phyloP scores from a whole-genome alignment of 2,888 invertebrate genomes.

The Lampropteryx suffumata region DNA sequence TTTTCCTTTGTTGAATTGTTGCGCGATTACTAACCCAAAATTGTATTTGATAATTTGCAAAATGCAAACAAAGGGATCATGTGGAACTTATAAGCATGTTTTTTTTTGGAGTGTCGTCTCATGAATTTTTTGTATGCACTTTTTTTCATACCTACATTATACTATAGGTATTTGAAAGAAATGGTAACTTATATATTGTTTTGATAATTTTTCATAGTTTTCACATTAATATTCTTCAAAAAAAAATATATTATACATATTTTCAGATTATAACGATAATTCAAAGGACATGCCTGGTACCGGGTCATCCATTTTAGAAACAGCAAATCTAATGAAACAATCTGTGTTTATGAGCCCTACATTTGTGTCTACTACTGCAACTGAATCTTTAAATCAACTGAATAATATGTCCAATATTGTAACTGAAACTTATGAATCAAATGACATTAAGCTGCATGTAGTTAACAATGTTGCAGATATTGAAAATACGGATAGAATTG shows the following conservation, averaged over 20 bases:
- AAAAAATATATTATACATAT: neutral
- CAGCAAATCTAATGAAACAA: conserved; percentile 67
- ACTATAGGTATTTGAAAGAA: too few relatives aligned
- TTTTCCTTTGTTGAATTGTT: too few relatives aligned
- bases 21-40: too few relatives aligned
- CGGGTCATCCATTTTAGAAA: conserved; percentile 64
- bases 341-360: conserved; percentile 72
- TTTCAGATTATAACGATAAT: conserved; percentile 12
- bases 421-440: conserved; percentile 1
- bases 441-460: neutral
- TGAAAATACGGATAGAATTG: neutral
- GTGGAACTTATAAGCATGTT: too few relatives aligned
- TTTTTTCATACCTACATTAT: too few relatives aligned
- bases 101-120: too few relatives aligned
- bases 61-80: too few relatives aligned
- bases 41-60: too few relatives aligned
- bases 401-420: conserved; percentile 1
- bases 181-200: too few relatives aligned
- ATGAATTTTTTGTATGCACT: too few relatives aligned
- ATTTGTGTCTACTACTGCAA: conserved; percentile 47
- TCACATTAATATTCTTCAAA: too few relatives aligned
- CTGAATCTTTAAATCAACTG: conserved; percentile 43
- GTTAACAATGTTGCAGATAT: neutral
- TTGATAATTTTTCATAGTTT: too few relatives aligned
- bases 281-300: neutral